Conservation (phyloP, 2,888 invertebrate species). For the Leptinotarsa haldemani region DNA sequence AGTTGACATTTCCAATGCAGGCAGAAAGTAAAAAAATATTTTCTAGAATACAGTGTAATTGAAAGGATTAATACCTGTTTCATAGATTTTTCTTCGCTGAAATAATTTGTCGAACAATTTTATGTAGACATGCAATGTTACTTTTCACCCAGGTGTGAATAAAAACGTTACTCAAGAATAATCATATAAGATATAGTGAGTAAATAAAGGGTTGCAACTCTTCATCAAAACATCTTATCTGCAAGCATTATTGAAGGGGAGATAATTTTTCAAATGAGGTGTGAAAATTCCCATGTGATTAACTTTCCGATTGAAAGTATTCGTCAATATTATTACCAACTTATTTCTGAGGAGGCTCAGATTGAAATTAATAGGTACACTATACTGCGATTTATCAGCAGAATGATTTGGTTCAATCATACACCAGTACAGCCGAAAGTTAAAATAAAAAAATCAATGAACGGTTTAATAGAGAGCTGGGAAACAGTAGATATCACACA, state of each 20-base stretch:
- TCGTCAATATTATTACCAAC: conserved; percentile 2
- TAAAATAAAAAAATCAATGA: no score
- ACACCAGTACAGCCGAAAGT: no score
- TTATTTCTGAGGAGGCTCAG: neutral
- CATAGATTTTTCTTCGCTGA: conserved; percentile 6
- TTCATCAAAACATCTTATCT: conserved; percentile 25
- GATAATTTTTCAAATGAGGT: conserved; percentile 17
- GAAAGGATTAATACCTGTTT: no score
- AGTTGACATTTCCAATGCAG: no score
- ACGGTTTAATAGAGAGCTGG: no score
- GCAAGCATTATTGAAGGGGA: conserved; percentile 22
- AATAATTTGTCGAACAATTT: neutral
- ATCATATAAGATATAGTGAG: conserved; percentile 27
- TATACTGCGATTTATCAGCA: no score
- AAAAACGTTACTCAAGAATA: conserved; percentile 19
- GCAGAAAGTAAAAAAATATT: no score
- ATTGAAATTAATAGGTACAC: neutral
- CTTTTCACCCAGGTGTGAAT: conserved; percentile 24
- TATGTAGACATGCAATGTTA: neutral
- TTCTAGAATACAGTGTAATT: no score
- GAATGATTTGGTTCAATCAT: no score
- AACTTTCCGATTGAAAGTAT: neutral
- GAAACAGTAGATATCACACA: no score
- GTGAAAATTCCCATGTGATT: conserved; percentile 20
- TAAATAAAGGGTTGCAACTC: conserved; percentile 38